Conservation (phyloP, 2,888 invertebrate genomes). For the Tetragnatha montana region DNA sequence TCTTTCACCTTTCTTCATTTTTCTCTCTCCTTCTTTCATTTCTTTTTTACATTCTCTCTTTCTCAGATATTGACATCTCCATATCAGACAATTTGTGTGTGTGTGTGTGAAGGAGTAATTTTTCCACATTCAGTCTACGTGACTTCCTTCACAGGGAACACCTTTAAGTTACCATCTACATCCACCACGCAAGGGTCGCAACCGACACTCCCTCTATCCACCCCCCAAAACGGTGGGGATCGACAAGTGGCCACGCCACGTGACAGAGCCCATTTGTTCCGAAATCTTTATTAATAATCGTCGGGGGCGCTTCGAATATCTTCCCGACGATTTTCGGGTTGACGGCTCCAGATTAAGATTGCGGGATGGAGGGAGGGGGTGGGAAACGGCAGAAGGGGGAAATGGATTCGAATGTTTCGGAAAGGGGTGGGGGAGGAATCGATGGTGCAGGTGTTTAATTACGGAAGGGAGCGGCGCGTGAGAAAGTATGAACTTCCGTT, state of each 20-base stretch:
- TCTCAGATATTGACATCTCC: too few species aligned
- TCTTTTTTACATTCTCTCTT: too few species aligned
- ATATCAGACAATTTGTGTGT: too few species aligned
- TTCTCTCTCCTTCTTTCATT: too few species aligned
- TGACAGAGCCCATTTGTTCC: slow-evolving; percentile 63
- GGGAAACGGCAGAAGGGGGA: not conserved
- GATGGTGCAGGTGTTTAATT: not conserved
- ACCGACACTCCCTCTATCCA: too few species aligned
- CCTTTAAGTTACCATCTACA: too few species aligned
- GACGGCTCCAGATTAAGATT: not conserved
- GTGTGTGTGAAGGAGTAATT: too few species aligned
- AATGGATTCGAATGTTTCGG: not conserved
- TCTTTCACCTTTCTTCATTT: too few species aligned
- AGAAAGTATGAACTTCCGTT: too few species aligned
- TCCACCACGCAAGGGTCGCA: not conserved
- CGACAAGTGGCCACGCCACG: slow-evolving; percentile 66
- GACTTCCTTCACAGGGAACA: too few species aligned
- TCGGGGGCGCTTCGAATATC: slow-evolving; percentile 7
- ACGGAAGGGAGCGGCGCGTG: too few species aligned
- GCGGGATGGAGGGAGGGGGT: not conserved
- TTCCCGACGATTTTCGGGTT: slow-evolving; percentile 2
- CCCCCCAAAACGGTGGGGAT: not conserved
- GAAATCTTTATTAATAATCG: slow-evolving; percentile 68
- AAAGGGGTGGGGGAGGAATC: not conserved
- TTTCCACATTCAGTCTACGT: too few species aligned